Base-by-base conservation (phyloP, 2,797 vertebrate species). In the Gambelia wislizenii region DNA sequence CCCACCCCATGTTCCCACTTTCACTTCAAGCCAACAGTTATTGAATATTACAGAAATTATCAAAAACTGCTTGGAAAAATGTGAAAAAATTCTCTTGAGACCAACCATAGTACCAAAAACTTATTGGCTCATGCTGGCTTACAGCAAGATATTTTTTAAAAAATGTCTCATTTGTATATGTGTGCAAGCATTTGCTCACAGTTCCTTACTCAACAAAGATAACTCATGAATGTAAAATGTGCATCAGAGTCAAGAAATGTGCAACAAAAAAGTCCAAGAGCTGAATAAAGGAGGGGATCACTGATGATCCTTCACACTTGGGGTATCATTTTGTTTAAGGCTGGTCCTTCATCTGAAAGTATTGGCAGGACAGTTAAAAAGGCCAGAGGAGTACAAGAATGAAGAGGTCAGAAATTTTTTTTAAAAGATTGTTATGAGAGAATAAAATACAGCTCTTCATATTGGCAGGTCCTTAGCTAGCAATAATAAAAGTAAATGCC, bases 401-500 rank as follows among this genome's bases (percentile, higher is more conserved):
- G 18, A 77, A 77, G 42, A 61, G 36, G 64, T 22, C 22, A 70
- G 44, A 54, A 47, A 61, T 79, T 47, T n/a, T 69, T 69, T 79
- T 79, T 54, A 70, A 59, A 1, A 49, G 49, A 49, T 8, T 49
- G n/a, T n/a, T n/a, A n/a, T 52, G 61, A 54, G 77, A 70, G 36
- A 72, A 87, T 56, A 80, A 87, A 87, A 72, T 80, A 42, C 25
- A 87, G 49, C 18, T 30, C 36, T 56, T 59, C 52, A 14, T 87
- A 70, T 59, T 81, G 76, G 52, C 64, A 81, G 64, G 25, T 49
- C 27, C n/a, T 81, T 87, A 56, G 64, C 47, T 72, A n/a, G 77
- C 39, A 87, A 87, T 44, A 87, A 72, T 87, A 56, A 70, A 78
- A 78, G 56, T 49, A 77, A 85, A 76, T 76, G 44, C 91, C 12